Evolutionary conservation across 2,113 vertebrate genomes (phyloP), one percentile per base, ranked within the genome.

Genomic region (Phalacrocorax aristotelis): DNA sequence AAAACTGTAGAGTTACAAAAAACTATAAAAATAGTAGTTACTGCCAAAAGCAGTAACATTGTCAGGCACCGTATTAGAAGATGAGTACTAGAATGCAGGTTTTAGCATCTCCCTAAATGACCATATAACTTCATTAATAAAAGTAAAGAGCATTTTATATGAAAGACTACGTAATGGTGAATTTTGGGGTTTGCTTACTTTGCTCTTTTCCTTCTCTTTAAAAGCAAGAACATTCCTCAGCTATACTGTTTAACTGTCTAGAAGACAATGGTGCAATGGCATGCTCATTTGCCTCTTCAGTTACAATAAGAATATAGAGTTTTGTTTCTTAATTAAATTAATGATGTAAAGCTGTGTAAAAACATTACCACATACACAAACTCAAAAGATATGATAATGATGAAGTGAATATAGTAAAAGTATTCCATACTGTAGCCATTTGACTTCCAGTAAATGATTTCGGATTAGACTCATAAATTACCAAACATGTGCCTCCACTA

Each of bases 381-480:
- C 64, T 21, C 32, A 44, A 61, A 70, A 83, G 82, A n/a, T 17
- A 32, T 9, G 29, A 64, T 19, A 87, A 89, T 34, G 78, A 85
- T 40, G 40, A 34, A 30, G 55, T 20, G 74, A 96, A 74, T 36
- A 57, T 32, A 38, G 78, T 20, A 57, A n/a, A 89, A 78, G 72
- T 40, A 55, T 93, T 96, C 82, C 92, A 87, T 65, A 89, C 68
- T 85, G 66, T 13, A 94, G 51, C 72, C 83, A 90, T 97, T 77
- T 83, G 89, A 96, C 91, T 95, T 85, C 30, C 95, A 94, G 88
- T 61, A 95, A 98, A 97, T 93, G 69, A 96, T 83, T 97, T 95
- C 84, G 97, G 95, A 96, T 98, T 94, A 97, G 94, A 96, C 88
- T 91, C 75, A 81, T 95, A 75, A 96, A 96, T 96, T 71, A 95